Conservation (phyloP, 2,888 invertebrate species). For the Aporophyla lueneburgensis region DNA sequence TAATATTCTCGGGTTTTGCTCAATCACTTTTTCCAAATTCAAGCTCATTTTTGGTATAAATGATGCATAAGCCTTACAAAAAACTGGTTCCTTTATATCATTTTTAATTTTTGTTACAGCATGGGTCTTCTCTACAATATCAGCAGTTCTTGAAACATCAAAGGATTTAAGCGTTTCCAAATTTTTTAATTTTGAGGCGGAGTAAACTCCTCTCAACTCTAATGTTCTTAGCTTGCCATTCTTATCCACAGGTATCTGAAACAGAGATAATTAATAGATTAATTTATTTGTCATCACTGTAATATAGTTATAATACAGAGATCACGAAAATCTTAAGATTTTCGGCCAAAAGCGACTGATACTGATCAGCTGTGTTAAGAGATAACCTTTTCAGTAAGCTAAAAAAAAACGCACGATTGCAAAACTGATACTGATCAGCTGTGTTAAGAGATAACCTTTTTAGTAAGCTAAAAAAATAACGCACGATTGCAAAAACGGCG, state of each 20-base stretch:
- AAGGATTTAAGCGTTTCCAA: constrained; percentile 74
- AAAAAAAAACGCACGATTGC: too few relatives aligned
- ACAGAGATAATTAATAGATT: constrained; percentile 67
- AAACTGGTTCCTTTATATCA: constrained; percentile 80
- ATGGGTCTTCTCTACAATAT: constrained; percentile 72
- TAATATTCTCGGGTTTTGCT: constrained; percentile 86
- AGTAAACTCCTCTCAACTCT: constrained; percentile 82
- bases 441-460: constrained; percentile 13
- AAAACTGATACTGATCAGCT: constrained; percentile 12
- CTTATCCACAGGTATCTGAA: constrained; percentile 88
- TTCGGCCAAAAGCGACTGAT: constrained; percentile 3
- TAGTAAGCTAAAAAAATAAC: background rate
- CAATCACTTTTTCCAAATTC: constrained; percentile 84
- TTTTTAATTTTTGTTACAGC: constrained; percentile 76
- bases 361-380: constrained; percentile 4
- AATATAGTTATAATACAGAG: background rate
- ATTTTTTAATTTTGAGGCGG: constrained; percentile 80
- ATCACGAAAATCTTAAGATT: too few relatives aligned
- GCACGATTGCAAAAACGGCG: constrained; percentile 11
- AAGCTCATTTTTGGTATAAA: constrained; percentile 88
- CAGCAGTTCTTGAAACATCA: constrained; percentile 73
- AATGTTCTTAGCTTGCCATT: constrained; percentile 86
- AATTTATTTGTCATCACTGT: constrained; percentile 41
- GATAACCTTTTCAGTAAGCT: constrained; percentile 10
- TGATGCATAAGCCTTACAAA: constrained; percentile 82